Conservation (phyloP, 2,113 vertebrate species). For the Numida meleagris region DNA sequence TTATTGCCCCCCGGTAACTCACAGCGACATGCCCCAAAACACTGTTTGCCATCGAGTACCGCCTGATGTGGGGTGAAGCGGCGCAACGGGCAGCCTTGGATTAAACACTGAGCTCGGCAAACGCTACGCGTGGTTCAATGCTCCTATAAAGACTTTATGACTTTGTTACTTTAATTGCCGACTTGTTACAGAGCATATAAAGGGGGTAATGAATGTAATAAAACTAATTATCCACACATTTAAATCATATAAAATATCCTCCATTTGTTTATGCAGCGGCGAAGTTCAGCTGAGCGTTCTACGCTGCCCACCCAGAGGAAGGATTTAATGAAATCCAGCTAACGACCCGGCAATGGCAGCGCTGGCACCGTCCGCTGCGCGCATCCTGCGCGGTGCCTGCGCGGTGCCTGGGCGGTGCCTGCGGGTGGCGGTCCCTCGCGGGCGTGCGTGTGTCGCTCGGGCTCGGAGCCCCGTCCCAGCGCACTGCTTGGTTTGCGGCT, state of each 20-base stretch:
- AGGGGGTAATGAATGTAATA: slow-evolving; percentile 92
- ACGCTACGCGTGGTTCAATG: slow-evolving; percentile 81
- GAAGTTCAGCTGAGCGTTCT: slow-evolving; percentile 48
- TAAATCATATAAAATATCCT: slow-evolving; percentile 85
- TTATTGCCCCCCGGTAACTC: neutral
- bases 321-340: slow-evolving; percentile 71
- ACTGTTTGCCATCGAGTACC: neutral
- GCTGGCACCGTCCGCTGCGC: neutral
- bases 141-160: slow-evolving; percentile 86
- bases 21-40: neutral
- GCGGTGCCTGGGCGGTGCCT: neutral
- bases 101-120: slow-evolving; percentile 75
- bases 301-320: slow-evolving; percentile 73
- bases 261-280: slow-evolving; percentile 73
- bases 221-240: slow-evolving; percentile 91
- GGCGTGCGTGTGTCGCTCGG: no score
- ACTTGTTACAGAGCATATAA: slow-evolving; percentile 91
- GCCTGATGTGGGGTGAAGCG: neutral
- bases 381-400: neutral
- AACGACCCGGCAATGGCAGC: slow-evolving; percentile 71
- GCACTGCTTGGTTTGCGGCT: neutral
- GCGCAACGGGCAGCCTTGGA: no score
- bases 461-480: no score
- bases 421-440: no score
- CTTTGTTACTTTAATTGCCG: slow-evolving; percentile 95